Conservation (phyloP, 1,140 invertebrate species). For the Pseudomyrmex cubaensis region DNA sequence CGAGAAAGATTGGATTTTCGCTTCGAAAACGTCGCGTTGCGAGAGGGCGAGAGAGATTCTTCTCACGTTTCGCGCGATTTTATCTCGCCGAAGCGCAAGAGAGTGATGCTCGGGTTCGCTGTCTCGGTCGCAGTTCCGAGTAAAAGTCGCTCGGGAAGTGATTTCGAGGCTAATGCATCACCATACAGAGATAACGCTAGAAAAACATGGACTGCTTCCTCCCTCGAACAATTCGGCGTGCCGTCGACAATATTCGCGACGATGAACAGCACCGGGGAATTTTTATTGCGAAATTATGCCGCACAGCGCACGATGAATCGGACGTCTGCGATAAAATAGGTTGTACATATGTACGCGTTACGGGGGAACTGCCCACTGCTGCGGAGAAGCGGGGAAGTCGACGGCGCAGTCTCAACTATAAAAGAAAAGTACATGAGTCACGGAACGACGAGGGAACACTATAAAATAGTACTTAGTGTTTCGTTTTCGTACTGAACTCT, state of each 20-base stretch:
- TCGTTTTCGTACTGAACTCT: too few relatives aligned
- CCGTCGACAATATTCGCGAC: constrained; percentile 3
- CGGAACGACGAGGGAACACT: not conserved
- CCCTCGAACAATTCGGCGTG: not conserved
- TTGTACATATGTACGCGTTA: constrained; percentile 13
- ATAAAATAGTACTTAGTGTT: not conserved
- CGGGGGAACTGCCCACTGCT: constrained; percentile 15
- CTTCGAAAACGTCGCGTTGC: constrained; percentile 39
- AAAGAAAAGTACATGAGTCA: not conserved
- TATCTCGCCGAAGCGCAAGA: constrained; percentile 52
- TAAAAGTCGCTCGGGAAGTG: constrained; percentile 34
- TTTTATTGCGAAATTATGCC: constrained; percentile 50
- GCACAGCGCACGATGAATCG: constrained; percentile 16
- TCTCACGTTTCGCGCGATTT: constrained; percentile 67
- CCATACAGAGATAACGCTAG: constrained; percentile 28
- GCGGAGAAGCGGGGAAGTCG: constrained; percentile 17
- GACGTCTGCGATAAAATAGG: constrained; percentile 29
- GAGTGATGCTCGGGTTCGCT: constrained; percentile 49
- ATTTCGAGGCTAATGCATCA: constrained; percentile 53
- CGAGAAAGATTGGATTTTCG: constrained; percentile 70
- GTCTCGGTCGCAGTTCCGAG: constrained; percentile 23
- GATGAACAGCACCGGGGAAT: not conserved
- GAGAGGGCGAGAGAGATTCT: constrained; percentile 61
- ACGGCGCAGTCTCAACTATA: constrained; percentile 8
- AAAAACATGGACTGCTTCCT: constrained; percentile 9